phyloP scores from a whole-genome alignment of 2,888 invertebrate genomes.

The Sinodicranocentrus sp. region DNA sequence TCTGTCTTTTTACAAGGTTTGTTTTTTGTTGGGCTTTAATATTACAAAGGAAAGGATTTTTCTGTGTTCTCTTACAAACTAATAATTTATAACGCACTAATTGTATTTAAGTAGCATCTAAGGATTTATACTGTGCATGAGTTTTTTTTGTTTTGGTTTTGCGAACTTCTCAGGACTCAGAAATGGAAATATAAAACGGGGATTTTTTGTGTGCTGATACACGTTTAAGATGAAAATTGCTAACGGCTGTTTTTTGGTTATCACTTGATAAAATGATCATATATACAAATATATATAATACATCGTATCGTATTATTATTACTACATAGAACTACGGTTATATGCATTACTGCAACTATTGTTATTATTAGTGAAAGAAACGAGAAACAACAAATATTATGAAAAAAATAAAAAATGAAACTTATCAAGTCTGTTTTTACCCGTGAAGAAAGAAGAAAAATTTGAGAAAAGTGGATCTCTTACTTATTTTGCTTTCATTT shows the following conservation, averaged over 20 bases:
- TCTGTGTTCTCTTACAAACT: constrained; percentile 21
- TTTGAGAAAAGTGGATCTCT: constrained; percentile 6
- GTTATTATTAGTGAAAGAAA: neutral
- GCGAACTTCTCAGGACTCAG: constrained; percentile 10
- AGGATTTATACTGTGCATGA: constrained; percentile 1
- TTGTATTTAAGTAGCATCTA: neutral
- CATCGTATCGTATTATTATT: constrained; percentile 4
- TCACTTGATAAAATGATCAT: neutral
- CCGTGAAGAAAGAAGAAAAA: constrained; percentile 40
- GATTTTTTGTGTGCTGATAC: constrained; percentile 6
- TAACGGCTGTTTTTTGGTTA: neutral
- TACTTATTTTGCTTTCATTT: constrained; percentile 22
- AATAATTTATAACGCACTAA: constrained; percentile 11
- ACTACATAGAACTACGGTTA: neutral
- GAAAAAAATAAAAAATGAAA: constrained; percentile 47
- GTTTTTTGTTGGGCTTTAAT: neutral
- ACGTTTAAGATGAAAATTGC: neutral
- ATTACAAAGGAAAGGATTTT: neutral
- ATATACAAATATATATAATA: constrained; percentile 6
- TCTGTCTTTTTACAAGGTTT: too few species aligned
- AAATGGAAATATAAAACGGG: neutral
- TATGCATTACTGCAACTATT: neutral
- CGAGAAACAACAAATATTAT: neutral
- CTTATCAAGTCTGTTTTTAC: constrained; percentile 59
- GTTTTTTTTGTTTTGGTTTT: neutral